Evolutionary conservation across 2,888 invertebrate species (phyloP).

Genomic region (Coelopa pilipes): DNA sequence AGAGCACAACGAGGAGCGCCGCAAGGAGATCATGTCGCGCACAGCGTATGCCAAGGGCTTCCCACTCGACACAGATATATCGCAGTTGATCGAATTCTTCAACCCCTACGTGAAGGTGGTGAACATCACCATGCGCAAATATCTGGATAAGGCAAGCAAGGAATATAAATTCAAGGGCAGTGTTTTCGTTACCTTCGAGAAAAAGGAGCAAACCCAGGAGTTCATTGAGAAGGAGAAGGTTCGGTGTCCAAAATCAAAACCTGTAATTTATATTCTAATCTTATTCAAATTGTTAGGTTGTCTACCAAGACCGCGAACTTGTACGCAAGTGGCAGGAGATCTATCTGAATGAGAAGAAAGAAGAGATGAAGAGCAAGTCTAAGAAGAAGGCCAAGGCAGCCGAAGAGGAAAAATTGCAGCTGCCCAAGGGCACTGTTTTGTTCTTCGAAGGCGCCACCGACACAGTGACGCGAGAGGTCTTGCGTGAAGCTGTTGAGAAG

Average conservation of each 20-base stretch:
- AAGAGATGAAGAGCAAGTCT: conserved; percentile 74
- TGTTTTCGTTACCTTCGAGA: conserved; percentile 87
- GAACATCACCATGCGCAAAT: conserved; percentile 74
- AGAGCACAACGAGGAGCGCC: conserved; percentile 83
- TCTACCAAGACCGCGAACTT: conserved; percentile 75
- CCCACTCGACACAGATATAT: conserved; percentile 75
- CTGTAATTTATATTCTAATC: too few species aligned
- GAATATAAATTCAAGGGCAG: conserved; percentile 87
- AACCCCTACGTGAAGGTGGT: conserved; percentile 76
- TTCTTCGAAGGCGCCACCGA: conserved; percentile 74
- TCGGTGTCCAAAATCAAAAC: conserved; percentile 26
- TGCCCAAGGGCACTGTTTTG: conserved; percentile 81
- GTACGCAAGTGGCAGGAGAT: conserved; percentile 77
- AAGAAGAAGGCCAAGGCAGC: conserved; percentile 58
- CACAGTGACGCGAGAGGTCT: conserved; percentile 75
- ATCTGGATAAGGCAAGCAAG: conserved; percentile 73
- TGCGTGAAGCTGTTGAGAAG: conserved; percentile 75
- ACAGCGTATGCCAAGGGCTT: conserved; percentile 92
- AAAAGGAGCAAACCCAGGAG: conserved; percentile 81
- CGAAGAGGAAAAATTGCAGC: conserved; percentile 58
- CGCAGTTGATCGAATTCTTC: conserved; percentile 80
- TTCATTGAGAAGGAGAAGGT: conserved; percentile 77
- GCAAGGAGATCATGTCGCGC: conserved; percentile 78
- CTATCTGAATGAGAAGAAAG: conserved; percentile 75
- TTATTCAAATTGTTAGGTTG: conserved; percentile 63